phyloP scores from a whole-genome alignment of 1,140 invertebrate genomes.

The Aphelenchoides fujianensis region DNA sequence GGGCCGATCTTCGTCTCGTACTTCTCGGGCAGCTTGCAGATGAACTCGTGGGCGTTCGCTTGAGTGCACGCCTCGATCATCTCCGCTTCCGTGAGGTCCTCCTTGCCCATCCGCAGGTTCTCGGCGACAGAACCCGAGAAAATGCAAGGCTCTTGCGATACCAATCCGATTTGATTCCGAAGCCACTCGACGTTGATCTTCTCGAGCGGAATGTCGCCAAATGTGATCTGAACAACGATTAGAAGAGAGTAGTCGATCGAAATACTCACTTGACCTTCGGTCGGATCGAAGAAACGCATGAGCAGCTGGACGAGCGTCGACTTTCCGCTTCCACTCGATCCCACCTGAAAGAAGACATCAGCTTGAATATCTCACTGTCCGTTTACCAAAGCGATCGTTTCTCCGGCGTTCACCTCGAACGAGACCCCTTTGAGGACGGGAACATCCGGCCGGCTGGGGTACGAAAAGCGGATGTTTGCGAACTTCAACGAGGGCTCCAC shows the following conservation, averaged over 20 bases:
- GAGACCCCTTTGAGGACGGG: constrained; percentile 76
- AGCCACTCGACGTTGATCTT: constrained; percentile 63
- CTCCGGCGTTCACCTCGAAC: constrained; percentile 78
- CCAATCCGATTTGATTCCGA: constrained; percentile 74
- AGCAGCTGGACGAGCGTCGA: constrained; percentile 64
- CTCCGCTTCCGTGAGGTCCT: constrained; percentile 70
- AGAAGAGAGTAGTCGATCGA: not conserved
- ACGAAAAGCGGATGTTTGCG: constrained; percentile 19
- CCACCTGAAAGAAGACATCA: constrained; percentile 65
- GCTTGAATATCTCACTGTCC: not conserved
- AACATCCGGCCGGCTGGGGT: constrained; percentile 30
- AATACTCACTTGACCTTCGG: constrained; percentile 14
- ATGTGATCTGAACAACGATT: constrained; percentile 37
- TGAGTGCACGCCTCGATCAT: constrained; percentile 46
- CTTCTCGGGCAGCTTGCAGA: constrained; percentile 45
- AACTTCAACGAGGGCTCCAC: constrained; percentile 22
- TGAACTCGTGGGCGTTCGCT: constrained; percentile 60
- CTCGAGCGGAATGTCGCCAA: constrained; percentile 47
- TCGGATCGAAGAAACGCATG: constrained; percentile 64
- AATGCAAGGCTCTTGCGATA: constrained; percentile 74
- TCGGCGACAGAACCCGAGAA: constrained; percentile 76
- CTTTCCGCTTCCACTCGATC: constrained; percentile 65
- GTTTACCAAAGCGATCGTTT: constrained; percentile 82
- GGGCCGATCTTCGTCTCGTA: constrained; percentile 45
- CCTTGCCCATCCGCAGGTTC: constrained; percentile 75